Percentiles rank a stretch among this genome's conserved stretches.
Conservation (phyloP, 2,888 invertebrate species). For the Nebria salina region DNA sequence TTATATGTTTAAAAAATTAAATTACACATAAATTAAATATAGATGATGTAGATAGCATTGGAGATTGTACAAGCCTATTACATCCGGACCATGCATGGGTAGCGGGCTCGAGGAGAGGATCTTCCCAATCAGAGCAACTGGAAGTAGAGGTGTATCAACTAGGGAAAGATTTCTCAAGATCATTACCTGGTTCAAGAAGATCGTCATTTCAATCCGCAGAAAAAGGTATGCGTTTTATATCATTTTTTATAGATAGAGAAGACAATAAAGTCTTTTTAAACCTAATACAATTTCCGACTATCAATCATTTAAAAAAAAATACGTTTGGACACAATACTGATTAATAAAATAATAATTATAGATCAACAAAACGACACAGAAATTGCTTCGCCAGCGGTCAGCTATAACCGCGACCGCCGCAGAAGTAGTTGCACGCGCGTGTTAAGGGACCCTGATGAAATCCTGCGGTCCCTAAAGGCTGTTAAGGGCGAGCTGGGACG, state of each 20-base stretch:
- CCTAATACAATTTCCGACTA: too few relatives aligned
- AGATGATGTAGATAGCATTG: conserved; percentile 78
- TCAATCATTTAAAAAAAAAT: too few relatives aligned
- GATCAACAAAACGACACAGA: conserved; percentile 54
- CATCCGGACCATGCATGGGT: conserved; percentile 89
- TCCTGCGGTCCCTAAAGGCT: conserved; percentile 80
- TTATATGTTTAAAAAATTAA: neutral
- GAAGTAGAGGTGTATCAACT: conserved; percentile 83
- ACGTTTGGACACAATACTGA: too few relatives aligned
- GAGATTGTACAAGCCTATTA: conserved; percentile 78
- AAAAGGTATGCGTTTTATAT: conserved; percentile 59
- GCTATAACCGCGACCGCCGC: conserved; percentile 75
- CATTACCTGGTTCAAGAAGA: conserved; percentile 83
- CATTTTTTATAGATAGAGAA: too few relatives aligned
- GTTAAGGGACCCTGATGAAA: conserved; percentile 83
- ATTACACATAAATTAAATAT: neutral
- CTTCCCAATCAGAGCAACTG: conserved; percentile 88
- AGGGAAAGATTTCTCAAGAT: conserved; percentile 86
- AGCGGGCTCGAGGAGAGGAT: conserved; percentile 79
- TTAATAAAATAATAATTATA: neutral
- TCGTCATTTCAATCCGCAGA: conserved; percentile 82
- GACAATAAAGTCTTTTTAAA: too few relatives aligned
- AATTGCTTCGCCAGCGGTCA: conserved; percentile 64
- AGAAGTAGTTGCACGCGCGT: conserved; percentile 82
- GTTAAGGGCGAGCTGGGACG: conserved; percentile 85